phyloP scores from a whole-genome alignment of 2,888 invertebrate genomes.

The Orthonevra nobilis region DNA sequence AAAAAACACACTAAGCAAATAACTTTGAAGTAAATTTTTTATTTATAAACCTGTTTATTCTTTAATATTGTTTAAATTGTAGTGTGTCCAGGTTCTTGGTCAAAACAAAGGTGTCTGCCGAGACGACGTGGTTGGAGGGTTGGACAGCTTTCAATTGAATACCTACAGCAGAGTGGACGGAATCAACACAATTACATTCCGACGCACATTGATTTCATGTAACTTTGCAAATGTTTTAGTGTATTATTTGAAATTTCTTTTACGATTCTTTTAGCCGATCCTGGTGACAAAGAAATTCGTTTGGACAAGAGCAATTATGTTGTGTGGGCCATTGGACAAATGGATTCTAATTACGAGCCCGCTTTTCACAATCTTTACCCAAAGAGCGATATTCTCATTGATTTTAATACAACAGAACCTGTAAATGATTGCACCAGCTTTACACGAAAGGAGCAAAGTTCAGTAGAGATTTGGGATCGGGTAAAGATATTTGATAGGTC shows the following conservation, averaged over 20 bases:
- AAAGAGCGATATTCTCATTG: constrained; percentile 85
- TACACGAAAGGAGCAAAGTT: constrained; percentile 80
- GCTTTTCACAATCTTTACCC: constrained; percentile 91
- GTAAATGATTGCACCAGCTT: constrained; percentile 88
- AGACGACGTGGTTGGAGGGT: constrained; percentile 90
- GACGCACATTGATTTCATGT: constrained; percentile 88
- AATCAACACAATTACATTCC: constrained; percentile 89
- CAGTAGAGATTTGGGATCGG: constrained; percentile 83
- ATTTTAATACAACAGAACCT: constrained; percentile 84
- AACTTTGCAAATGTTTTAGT: constrained; percentile 73
- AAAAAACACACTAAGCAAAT: too few species aligned
- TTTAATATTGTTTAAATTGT: too few species aligned
- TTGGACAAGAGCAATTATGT: constrained; percentile 84
- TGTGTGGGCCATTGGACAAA: constrained; percentile 91
- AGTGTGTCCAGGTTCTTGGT: constrained; percentile 93
- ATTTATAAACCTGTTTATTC: too few species aligned
- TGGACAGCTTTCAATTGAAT: constrained; percentile 90
- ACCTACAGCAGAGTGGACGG: constrained; percentile 87
- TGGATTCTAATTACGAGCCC: constrained; percentile 89
- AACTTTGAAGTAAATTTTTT: too few species aligned
- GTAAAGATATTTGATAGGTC: constrained; percentile 85
- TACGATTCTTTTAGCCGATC: constrained; percentile 83
- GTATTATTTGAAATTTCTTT: too few species aligned
- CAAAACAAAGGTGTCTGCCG: constrained; percentile 92
- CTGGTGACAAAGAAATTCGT: constrained; percentile 87